Conservation (phyloP, 1,140 invertebrate species). For the Nasonia vitripennis region DNA sequence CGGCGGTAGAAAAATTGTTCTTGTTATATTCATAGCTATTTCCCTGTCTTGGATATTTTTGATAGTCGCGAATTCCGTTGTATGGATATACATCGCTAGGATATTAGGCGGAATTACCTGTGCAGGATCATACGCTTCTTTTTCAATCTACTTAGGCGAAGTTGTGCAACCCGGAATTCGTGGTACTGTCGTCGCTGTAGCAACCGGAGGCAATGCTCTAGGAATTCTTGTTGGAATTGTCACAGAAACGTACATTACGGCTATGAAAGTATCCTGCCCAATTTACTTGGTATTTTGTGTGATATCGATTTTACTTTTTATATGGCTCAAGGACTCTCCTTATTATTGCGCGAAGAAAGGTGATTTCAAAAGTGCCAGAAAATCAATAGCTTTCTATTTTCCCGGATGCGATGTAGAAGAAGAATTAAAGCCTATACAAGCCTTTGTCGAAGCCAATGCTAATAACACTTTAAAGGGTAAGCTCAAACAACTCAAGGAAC, state of each 20-base stretch:
- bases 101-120: slow-evolving; percentile 76
- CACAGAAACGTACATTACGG: slow-evolving; percentile 13
- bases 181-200: slow-evolving; percentile 4
- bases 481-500: not conserved
- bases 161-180: not conserved
- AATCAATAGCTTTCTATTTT: slow-evolving; percentile 26
- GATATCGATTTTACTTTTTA: not conserved
- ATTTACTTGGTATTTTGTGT: slow-evolving; percentile 18
- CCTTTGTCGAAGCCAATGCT: not conserved
- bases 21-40: not conserved
- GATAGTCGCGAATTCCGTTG: slow-evolving; percentile 73
- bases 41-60: slow-evolving; percentile 78
- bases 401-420: not conserved
- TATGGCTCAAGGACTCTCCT: slow-evolving; percentile 2
- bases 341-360: slow-evolving; percentile 18
- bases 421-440: not conserved
- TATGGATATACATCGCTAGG: slow-evolving; percentile 73
- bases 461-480: not conserved
- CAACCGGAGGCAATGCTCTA: not conserved
- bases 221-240: slow-evolving; percentile 2
- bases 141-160: slow-evolving; percentile 55
- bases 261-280: slow-evolving; percentile 74
- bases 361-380: not conserved
- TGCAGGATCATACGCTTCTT: slow-evolving; percentile 79
- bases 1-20: slow-evolving; percentile 77